Percentiles rank a stretch among this genome's conserved stretches.
These are phyloP conservation scores for Actinernus sp. DNA, from an alignment of 92 coral and sea anemone species.

Conservation along the genomic window DNA sequence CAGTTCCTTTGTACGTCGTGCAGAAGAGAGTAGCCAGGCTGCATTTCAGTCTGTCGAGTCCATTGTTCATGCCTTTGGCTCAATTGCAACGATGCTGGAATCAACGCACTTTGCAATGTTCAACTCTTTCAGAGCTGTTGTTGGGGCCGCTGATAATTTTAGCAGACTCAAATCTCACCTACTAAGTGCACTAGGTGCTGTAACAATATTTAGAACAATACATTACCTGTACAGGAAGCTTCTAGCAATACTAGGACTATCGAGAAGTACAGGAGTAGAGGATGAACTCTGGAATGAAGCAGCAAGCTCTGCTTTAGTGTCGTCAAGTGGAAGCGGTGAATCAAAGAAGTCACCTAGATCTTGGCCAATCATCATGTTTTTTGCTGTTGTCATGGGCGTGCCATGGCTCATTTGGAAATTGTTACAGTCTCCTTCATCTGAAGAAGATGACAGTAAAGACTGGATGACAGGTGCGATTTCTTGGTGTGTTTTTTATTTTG, in stretches of 20 bases:
- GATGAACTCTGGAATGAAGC: slow-evolving; percentile 94
- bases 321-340: slow-evolving; percentile 33
- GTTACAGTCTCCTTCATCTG: slow-evolving; percentile 74
- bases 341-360: slow-evolving; percentile 70
- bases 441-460: slow-evolving; percentile 54
- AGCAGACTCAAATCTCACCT: slow-evolving; percentile 87
- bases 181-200: slow-evolving; percentile 80
- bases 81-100: slow-evolving; percentile 98
- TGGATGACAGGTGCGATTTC: slow-evolving; percentile 88
- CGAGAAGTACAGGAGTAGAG: slow-evolving; percentile 46
- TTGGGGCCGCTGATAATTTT: slow-evolving; percentile 97
- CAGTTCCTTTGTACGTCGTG: slow-evolving; percentile 91
- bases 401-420: slow-evolving; percentile 95
- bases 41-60: slow-evolving; percentile 98
- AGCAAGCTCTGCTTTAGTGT: slow-evolving; percentile 43
- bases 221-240: slow-evolving; percentile 74
- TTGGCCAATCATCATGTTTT: slow-evolving; percentile 96
- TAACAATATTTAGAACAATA: slow-evolving; percentile 76
- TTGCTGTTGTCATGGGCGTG: slow-evolving; percentile 95
- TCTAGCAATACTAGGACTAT: slow-evolving; percentile 63
- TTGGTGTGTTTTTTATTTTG: background rate
- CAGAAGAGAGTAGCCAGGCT: slow-evolving; percentile 91
- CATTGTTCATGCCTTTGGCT: slow-evolving; percentile 98
- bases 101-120: slow-evolving; percentile 97
- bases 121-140: slow-evolving; percentile 91